A percentile compares a stretch with the other conserved stretches of the same genome.
phyloP scores from a whole-genome alignment of 64 coral and sea anemone genomes.

The Pachyseris speciosa region DNA sequence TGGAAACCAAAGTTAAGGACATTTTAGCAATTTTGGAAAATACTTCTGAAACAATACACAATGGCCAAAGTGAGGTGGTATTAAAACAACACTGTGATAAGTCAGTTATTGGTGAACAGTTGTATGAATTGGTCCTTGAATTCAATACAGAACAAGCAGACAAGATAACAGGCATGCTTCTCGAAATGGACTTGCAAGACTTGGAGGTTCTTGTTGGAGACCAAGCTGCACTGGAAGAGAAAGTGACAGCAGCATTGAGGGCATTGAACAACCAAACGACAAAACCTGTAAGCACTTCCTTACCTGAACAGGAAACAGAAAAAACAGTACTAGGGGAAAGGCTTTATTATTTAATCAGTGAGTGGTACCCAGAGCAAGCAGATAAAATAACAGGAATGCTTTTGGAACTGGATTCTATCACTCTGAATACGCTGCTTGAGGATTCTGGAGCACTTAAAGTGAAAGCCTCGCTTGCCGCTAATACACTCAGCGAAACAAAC shows the following conservation, averaged over 20 bases:
- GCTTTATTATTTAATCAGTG: conserved; percentile 64
- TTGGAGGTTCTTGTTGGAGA: conserved; percentile 37
- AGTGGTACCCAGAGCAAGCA: conserved; percentile 43
- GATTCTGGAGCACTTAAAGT: conserved; percentile 57
- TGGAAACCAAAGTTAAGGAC: not conserved
- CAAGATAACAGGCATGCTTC: conserved; percentile 54
- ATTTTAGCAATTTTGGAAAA: conserved; percentile 6
- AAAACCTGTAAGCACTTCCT: not conserved
- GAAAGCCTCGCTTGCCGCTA: conserved; percentile 63
- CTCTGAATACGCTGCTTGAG: conserved; percentile 6
- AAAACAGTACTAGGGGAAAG: conserved; percentile 70
- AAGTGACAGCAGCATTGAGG: conserved; percentile 48
- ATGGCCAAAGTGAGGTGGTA: not conserved
- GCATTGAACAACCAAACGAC: conserved; percentile 5
- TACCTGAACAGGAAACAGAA: not conserved
- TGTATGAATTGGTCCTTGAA: not conserved
- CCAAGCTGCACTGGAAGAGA: conserved; percentile 43
- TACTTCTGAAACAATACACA: not conserved
- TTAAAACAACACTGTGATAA: not conserved
- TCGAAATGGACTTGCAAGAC: conserved; percentile 24
- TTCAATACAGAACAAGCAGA: conserved; percentile 16
- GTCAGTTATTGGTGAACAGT: conserved; percentile 6
- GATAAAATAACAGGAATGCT: conserved; percentile 93
- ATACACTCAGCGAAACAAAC: not conserved
- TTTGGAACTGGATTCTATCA: conserved; percentile 59